These are phyloP conservation scores for Sander vitreus DNA, from an alignment of 2,113 vertebrate species.

Conservation along the genomic window DNA sequence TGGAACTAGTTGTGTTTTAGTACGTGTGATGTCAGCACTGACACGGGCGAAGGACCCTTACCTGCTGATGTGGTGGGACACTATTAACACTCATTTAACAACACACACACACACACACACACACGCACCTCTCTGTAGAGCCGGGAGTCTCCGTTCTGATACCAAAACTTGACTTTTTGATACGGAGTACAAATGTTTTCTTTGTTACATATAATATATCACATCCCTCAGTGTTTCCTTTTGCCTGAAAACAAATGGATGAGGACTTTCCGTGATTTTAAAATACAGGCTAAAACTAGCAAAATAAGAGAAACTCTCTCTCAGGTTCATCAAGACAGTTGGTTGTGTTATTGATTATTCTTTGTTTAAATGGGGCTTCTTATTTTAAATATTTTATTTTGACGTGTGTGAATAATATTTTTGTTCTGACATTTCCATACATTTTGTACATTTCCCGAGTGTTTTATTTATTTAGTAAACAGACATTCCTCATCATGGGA, in stretches of 20 bases:
- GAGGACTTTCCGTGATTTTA: neutral
- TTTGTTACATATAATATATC: no score
- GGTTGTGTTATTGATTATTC: neutral
- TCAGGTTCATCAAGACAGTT: neutral
- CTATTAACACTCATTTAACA: neutral
- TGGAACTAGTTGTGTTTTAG: no score
- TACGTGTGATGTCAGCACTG: neutral
- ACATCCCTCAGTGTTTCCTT: neutral
- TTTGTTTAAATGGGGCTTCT: neutral
- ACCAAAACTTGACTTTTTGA: neutral
- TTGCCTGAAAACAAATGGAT: neutral
- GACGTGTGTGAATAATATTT: neutral
- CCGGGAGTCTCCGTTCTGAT: no score
- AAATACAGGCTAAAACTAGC: neutral
- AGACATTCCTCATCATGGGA: constrained; percentile 83
- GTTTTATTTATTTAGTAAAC: constrained; percentile 87
- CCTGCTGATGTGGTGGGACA: no score
- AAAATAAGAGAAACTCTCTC: neutral
- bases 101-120: neutral
- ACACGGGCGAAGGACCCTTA: no score
- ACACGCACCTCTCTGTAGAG: no score
- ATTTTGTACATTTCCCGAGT: constrained; percentile 65
- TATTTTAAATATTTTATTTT: neutral
- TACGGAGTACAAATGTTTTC: no score
- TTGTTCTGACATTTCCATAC: constrained; percentile 19